Evolutionary conservation across 2,797 vertebrate genomes (phyloP).

Genomic region (Anas capensis): DNA sequence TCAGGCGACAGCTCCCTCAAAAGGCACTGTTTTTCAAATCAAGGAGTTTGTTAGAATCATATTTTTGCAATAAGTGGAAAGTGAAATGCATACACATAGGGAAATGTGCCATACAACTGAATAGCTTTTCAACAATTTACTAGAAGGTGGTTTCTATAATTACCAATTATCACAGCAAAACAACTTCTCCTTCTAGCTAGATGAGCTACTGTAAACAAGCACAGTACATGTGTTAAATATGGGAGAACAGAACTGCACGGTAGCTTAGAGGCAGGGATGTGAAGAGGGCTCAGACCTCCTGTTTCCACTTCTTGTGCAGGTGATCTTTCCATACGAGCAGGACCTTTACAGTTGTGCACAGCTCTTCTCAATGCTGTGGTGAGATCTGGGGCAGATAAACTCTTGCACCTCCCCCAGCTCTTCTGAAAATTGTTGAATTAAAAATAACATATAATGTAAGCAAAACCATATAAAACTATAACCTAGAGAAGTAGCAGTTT

Average conservation of each 20-base stretch:
- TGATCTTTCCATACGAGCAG: background rate
- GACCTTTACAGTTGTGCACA: background rate
- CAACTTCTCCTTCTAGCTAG: background rate
- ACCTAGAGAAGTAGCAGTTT: background rate
- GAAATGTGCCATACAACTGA: background rate
- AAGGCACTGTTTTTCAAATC: background rate
- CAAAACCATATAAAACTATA: background rate
- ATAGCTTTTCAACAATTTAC: constrained; percentile 33
- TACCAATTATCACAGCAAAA: constrained; percentile 16
- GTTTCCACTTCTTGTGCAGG: background rate
- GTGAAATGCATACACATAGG: constrained; percentile 16
- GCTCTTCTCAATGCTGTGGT: background rate
- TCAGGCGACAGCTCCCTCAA: background rate
- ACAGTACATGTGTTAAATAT: background rate
- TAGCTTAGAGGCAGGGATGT: background rate
- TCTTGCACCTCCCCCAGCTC: background rate
- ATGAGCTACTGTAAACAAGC: constrained; percentile 35
- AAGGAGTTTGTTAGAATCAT: background rate
- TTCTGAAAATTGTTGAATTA: background rate
- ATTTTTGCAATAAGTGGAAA: background rate
- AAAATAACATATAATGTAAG: background rate
- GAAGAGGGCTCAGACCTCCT: background rate
- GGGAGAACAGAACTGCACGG: background rate
- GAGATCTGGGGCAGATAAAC: background rate
- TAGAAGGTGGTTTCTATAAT: constrained; percentile 43